These are phyloP conservation scores for Zhuqinia jingwanae DNA, from an alignment of 2,888 invertebrate genomes.

Conservation along the genomic window DNA sequence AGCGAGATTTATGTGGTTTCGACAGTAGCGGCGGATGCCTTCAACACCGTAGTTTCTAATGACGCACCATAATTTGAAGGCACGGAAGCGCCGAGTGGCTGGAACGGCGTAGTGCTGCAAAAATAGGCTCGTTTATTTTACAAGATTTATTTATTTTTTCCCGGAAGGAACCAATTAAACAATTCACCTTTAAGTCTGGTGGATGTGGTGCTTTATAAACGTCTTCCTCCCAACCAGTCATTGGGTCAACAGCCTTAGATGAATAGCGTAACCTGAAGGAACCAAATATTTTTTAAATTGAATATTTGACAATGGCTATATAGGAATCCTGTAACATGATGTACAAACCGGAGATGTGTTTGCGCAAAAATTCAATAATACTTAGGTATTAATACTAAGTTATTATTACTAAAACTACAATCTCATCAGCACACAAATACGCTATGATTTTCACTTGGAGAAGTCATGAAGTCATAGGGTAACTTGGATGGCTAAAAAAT, in stretches of 20 bases:
- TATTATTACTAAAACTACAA: too few relatives aligned
- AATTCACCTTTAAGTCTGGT: conserved; percentile 49
- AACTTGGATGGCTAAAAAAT: too few relatives aligned
- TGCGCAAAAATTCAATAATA: too few relatives aligned
- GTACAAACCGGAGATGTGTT: too few relatives aligned
- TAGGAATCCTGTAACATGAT: too few relatives aligned
- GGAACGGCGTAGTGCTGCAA: conserved; percentile 58
- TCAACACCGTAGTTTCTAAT: conserved; percentile 72
- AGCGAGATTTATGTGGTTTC: conserved; percentile 70
- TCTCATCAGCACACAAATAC: too few relatives aligned
- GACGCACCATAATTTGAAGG: conserved; percentile 72
- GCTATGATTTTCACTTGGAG: too few relatives aligned
- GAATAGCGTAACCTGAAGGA: conserved; percentile 52
- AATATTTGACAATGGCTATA: not conserved
- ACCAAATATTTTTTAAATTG: too few relatives aligned
- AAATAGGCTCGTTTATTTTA: too few relatives aligned
- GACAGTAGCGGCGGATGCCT: conserved; percentile 64
- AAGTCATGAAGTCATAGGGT: too few relatives aligned
- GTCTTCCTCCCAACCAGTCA: conserved; percentile 63
- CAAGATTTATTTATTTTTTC: too few relatives aligned
- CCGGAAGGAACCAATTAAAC: not conserved
- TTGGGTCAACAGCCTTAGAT: conserved; percentile 49
- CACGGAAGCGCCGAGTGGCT: conserved; percentile 68
- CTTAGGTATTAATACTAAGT: too few relatives aligned
- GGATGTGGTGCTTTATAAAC: conserved; percentile 28